Evolutionary conservation across 2,888 invertebrate genomes (phyloP).

Genomic region (Hydropsyche betteni): DNA sequence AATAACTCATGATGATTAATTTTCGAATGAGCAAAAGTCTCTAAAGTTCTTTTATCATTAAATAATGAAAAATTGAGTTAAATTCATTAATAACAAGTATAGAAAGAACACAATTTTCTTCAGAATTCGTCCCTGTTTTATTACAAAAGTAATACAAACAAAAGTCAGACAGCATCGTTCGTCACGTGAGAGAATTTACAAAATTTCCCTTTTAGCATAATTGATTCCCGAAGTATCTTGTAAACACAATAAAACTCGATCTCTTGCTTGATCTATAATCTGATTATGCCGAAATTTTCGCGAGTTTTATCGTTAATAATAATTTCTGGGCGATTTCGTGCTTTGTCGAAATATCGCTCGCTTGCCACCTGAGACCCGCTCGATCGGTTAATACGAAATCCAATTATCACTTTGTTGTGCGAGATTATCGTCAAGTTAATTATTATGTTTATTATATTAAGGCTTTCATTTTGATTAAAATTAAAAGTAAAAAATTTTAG

Average conservation of each 20-base stretch:
- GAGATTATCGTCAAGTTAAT: conserved; percentile 9
- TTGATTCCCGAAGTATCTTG: background rate
- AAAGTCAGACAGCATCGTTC: too few relatives aligned
- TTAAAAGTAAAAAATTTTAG: too few relatives aligned
- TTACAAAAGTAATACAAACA: too few relatives aligned
- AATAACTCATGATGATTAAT: too few relatives aligned
- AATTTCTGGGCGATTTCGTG: background rate
- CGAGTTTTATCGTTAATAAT: background rate
- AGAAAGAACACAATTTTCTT: too few relatives aligned
- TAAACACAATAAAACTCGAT: background rate
- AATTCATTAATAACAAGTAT: too few relatives aligned
- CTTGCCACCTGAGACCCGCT: conserved; percentile 16
- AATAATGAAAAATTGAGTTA: too few relatives aligned
- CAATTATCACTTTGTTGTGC: background rate
- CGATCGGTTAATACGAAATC: conserved; percentile 10
- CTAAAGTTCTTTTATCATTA: too few relatives aligned
- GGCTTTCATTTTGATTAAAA: background rate
- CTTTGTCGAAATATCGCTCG: background rate
- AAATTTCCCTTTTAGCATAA: conserved; percentile 6
- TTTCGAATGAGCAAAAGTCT: too few relatives aligned
- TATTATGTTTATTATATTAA: conserved; percentile 22
- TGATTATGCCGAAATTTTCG: conserved; percentile 4
- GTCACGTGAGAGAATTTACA: too few relatives aligned
- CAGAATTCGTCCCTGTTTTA: too few relatives aligned
- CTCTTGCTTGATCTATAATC: background rate